Evolutionary conservation across 2,888 invertebrate species (phyloP).

Genomic region (Ormyrus pomaceus): DNA sequence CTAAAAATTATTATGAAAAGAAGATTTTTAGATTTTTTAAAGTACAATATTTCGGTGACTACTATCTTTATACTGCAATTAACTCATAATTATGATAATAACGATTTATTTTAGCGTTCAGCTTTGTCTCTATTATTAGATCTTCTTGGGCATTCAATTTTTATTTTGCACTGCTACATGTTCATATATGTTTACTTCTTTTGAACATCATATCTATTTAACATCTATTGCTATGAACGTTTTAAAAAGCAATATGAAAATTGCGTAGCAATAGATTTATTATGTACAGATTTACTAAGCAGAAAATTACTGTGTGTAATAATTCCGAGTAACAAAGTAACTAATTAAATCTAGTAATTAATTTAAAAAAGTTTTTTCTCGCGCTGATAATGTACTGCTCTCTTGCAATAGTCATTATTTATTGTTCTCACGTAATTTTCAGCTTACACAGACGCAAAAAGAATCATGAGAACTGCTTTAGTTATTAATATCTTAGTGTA

Average conservation of each 20-base stretch:
- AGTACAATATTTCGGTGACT: background rate
- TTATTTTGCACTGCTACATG: constrained; percentile 30
- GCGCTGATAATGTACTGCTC: no score
- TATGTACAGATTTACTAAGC: background rate
- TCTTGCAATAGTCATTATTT: no score
- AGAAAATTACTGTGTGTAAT: constrained; percentile 17
- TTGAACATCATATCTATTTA: background rate
- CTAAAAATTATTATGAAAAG: background rate
- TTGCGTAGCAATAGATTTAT: constrained; percentile 4
- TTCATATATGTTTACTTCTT: no score
- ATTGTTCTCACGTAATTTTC: no score
- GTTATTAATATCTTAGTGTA: no score
- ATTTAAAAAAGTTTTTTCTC: no score
- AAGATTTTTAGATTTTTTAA: background rate
- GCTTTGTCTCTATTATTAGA: constrained; percentile 25
- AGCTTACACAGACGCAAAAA: no score
- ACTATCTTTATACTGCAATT: constrained; percentile 42
- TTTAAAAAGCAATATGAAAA: constrained; percentile 25
- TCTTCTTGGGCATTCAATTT: constrained; percentile 12
- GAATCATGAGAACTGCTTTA: no score
- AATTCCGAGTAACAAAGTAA: no score
- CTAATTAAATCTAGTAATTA: no score
- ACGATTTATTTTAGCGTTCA: constrained; percentile 14
- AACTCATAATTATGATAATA: constrained; percentile 30
- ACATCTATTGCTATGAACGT: constrained; percentile 21